Percentiles rank a stretch among this genome's conserved stretches.
Evolutionary conservation across 2,113 vertebrate genomes (phyloP).

Genomic region (Menidia beryllina): DNA sequence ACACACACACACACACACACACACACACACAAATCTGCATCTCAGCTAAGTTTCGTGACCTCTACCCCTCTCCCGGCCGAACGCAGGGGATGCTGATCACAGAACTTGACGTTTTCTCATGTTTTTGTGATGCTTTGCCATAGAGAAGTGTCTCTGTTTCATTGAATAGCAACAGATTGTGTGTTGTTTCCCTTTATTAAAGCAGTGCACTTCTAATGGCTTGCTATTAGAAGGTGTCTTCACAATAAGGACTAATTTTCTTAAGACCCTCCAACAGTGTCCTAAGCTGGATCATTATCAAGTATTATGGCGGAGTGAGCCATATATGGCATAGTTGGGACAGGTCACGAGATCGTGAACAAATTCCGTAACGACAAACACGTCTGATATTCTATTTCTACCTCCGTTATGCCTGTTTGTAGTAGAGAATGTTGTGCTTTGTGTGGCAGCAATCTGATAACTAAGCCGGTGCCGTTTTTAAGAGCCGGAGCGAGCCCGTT

Average conservation of each 20-base stretch:
- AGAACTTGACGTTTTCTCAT: constrained; percentile 29
- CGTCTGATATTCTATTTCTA: background rate
- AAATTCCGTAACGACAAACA: too few species aligned
- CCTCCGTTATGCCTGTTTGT: background rate
- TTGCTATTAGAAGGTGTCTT: too few species aligned
- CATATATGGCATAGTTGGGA: background rate
- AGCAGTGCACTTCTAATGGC: too few species aligned
- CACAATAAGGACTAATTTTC: too few species aligned
- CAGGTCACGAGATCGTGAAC: background rate
- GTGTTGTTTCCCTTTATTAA: background rate
- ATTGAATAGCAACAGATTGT: background rate
- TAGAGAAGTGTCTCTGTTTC: constrained; percentile 7
- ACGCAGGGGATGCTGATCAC: constrained; percentile 10
- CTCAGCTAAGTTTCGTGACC: constrained; percentile 70
- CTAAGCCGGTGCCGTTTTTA: constrained; percentile 22
- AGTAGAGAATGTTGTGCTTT: background rate
- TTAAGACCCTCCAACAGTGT: too few species aligned
- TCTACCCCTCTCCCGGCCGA: too few species aligned
- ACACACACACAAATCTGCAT: constrained; percentile 42
- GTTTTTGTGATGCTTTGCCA: constrained; percentile 26
- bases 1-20: constrained; percentile 7
- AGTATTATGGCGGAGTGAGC: too few species aligned
- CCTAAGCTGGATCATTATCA: too few species aligned
- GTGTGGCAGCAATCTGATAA: background rate
- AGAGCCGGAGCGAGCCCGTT: constrained; percentile 28